Evolutionary conservation across 2,113 vertebrate genomes (phyloP).

Genomic region (Pimephales promelas): DNA sequence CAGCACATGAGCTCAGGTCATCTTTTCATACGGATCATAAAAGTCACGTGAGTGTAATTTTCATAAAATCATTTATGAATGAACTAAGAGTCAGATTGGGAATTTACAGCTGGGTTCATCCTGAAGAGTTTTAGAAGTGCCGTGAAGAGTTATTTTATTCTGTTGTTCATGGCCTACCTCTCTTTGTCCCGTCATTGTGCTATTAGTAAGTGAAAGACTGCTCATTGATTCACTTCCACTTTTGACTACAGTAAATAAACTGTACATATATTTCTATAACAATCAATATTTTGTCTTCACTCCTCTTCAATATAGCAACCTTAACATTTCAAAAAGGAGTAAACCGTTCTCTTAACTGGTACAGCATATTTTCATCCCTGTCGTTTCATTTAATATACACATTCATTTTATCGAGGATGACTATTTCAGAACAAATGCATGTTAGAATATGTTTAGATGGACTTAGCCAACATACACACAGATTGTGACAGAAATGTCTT

Average conservation of each 20-base stretch:
- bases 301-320: neutral
- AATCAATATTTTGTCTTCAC: neutral
- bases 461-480: neutral
- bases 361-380: neutral
- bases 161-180: conserved; percentile 24
- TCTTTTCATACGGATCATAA: neutral
- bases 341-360: neutral
- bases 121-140: neutral
- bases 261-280: conserved; percentile 61
- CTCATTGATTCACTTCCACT: conserved; percentile 29
- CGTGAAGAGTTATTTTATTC: neutral
- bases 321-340: neutral
- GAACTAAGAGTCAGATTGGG: neutral
- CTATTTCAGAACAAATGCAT: neutral
- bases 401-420: neutral
- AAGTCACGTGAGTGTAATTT: neutral
- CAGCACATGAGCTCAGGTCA: neutral
- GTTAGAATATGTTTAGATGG: neutral
- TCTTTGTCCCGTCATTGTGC: neutral
- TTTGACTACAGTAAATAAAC: conserved; percentile 53
- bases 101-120: neutral
- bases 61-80: neutral
- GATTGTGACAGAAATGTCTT: neutral
- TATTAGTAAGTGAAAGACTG: conserved; percentile 21
- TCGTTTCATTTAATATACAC: neutral